Evolutionary conservation across 2,888 invertebrate species (phyloP).

Genomic region (Agriopis leucophaearia): DNA sequence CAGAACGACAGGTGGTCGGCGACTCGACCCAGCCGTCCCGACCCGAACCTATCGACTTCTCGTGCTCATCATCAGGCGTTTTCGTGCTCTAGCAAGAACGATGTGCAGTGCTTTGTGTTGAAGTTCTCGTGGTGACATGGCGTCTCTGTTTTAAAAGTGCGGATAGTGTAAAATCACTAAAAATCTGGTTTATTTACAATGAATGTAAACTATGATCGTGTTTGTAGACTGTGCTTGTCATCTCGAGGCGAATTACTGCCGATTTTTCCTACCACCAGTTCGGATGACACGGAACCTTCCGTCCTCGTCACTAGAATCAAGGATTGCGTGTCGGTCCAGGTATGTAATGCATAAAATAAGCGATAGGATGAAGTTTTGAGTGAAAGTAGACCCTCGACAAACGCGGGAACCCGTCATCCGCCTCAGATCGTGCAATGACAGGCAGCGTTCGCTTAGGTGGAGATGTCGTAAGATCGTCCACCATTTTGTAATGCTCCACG

Average conservation of each 20-base stretch:
- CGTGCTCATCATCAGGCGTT: slow-evolving; percentile 87
- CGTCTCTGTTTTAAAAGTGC: slow-evolving; percentile 78
- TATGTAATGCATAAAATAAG: slow-evolving; percentile 79
- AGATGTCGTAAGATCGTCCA: slow-evolving; percentile 88
- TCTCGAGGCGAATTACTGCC: slow-evolving; percentile 87
- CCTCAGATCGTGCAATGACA: slow-evolving; percentile 82
- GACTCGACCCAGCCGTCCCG: slow-evolving; percentile 83
- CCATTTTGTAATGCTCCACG: slow-evolving; percentile 86
- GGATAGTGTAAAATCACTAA: slow-evolving; percentile 68
- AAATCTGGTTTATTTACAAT: slow-evolving; percentile 83
- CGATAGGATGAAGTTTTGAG: slow-evolving; percentile 73
- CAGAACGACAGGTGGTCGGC: slow-evolving; percentile 87
- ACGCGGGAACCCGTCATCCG: slow-evolving; percentile 85
- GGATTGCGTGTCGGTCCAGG: slow-evolving; percentile 89
- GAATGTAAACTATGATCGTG: slow-evolving; percentile 85
- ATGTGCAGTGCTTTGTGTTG: slow-evolving; percentile 85
- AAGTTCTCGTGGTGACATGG: slow-evolving; percentile 86
- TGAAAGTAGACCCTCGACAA: slow-evolving; percentile 84
- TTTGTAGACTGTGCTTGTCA: slow-evolving; percentile 89
- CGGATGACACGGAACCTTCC: slow-evolving; percentile 83
- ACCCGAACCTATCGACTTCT: slow-evolving; percentile 85
- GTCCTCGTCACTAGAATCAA: slow-evolving; percentile 88
- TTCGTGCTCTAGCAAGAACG: slow-evolving; percentile 84
- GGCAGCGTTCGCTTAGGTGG: slow-evolving; percentile 82
- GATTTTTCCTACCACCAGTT: slow-evolving; percentile 87